These are phyloP conservation scores for Pseudachorutes palmiensis DNA, from an alignment of 1,140 invertebrate species.

Conservation along the genomic window DNA sequence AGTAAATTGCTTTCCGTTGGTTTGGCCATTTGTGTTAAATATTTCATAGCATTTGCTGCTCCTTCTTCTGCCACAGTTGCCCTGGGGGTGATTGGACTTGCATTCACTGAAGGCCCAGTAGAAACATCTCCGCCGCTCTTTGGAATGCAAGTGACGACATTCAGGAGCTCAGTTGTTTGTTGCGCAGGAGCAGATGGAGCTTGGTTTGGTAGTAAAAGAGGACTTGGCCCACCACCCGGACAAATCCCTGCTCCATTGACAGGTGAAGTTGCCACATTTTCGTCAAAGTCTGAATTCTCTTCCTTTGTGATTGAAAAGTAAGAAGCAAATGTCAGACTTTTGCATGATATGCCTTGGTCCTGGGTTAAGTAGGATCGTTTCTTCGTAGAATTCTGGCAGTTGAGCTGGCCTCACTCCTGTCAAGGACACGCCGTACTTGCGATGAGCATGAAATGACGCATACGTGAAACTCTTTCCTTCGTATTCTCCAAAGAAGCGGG, in stretches of 20 bases:
- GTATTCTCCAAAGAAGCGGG: slow-evolving; percentile 95
- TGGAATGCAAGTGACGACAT: not conserved
- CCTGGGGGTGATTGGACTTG: not conserved
- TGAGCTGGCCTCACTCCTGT: slow-evolving; percentile 86
- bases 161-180: not conserved
- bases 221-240: not conserved
- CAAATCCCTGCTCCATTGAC: not conserved
- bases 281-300: slow-evolving; percentile 78
- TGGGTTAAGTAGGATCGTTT: slow-evolving; percentile 91
- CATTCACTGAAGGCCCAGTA: not conserved
- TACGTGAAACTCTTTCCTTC: slow-evolving; percentile 98
- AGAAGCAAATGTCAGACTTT: slow-evolving; percentile 91
- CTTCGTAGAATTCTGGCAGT: slow-evolving; percentile 83
- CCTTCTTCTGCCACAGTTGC: slow-evolving; percentile 1
- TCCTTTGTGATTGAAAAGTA: slow-evolving; percentile 98
- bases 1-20: slow-evolving; percentile 33
- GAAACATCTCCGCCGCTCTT: not conserved
- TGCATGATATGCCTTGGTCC: slow-evolving; percentile 82
- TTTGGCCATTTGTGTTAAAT: slow-evolving; percentile 31
- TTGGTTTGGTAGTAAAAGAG: too few species aligned
- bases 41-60: slow-evolving; percentile 24
- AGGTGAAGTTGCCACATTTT: slow-evolving; percentile 21
- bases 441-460: slow-evolving; percentile 76
- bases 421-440: slow-evolving; percentile 86
- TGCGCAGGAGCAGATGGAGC: not conserved